A percentile compares a stretch with the other conserved stretches of the same genome.
phyloP scores from a whole-genome alignment of 2,113 vertebrate genomes.

The Eonycteris spelaea region DNA sequence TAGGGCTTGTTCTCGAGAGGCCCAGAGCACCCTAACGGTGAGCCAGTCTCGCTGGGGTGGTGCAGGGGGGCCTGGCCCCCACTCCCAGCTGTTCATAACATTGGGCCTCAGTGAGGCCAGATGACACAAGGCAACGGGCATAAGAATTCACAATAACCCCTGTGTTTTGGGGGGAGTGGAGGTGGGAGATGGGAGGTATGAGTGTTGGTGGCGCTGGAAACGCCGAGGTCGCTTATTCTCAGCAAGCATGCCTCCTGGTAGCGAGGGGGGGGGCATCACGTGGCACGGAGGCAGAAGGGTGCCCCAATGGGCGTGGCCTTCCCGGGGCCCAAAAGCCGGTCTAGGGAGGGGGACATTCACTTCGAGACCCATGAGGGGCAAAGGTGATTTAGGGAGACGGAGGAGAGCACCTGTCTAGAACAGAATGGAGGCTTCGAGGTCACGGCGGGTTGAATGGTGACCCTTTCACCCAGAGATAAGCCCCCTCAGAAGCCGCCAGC shows the following conservation, averaged over 20 bases:
- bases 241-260: neutral
- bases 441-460: neutral
- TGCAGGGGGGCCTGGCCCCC: no score
- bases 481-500: neutral
- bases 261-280: neutral
- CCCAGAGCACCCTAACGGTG: neutral
- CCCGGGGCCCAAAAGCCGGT: neutral
- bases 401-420: fast-evolving
- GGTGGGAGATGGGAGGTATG: neutral
- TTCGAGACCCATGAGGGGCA: neutral
- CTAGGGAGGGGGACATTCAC: neutral
- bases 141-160: neutral
- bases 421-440: neutral
- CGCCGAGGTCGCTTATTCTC: neutral
- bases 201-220: neutral
- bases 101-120: neutral
- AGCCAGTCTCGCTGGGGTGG: fast-evolving
- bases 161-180: neutral
- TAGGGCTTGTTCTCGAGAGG: neutral
- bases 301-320: neutral
- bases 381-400: no score
- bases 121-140: fast-evolving
- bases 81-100: neutral
- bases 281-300: no score
- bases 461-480: neutral